Percentiles rank a stretch among this genome's conserved stretches.
Evolutionary conservation across 2,888 invertebrate species (phyloP).

Genomic region (Tolmerus cingulatus): DNA sequence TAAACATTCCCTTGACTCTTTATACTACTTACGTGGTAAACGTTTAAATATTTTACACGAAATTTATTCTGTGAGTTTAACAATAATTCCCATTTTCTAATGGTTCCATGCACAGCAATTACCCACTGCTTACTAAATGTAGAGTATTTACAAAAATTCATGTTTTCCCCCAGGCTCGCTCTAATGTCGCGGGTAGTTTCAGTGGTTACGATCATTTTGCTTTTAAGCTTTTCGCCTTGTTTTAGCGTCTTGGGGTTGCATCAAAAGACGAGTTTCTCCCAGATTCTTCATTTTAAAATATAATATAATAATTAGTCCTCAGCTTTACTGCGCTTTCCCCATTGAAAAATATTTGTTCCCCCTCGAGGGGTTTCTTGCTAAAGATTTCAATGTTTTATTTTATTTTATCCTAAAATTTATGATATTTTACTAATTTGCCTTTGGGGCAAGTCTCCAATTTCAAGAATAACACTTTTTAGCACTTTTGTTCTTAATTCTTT

Average conservation of each 20-base stretch:
- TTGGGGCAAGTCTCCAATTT: background rate
- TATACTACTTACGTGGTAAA: background rate
- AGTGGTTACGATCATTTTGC: background rate
- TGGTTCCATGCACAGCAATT: slow-evolving; percentile 4
- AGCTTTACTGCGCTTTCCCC: background rate
- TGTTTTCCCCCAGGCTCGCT: background rate
- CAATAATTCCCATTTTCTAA: background rate
- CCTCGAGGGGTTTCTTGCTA: background rate
- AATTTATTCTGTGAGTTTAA: background rate
- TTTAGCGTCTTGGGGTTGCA: background rate
- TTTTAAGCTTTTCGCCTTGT: background rate
- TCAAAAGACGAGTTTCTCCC: background rate
- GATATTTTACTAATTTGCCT: background rate
- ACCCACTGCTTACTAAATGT: background rate
- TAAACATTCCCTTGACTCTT: background rate
- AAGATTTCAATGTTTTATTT: background rate
- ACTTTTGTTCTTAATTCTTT: background rate
- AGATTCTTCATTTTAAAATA: background rate
- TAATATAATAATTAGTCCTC: background rate
- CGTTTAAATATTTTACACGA: slow-evolving; percentile 6
- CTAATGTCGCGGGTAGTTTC: background rate
- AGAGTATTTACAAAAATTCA: slow-evolving; percentile 12
- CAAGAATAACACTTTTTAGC: background rate
- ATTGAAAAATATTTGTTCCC: background rate
- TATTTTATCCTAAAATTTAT: slow-evolving; percentile 1